These are phyloP conservation scores for Eurystomus glaucurus DNA, from an alignment of 2,797 vertebrate species.

Conservation along the genomic window DNA sequence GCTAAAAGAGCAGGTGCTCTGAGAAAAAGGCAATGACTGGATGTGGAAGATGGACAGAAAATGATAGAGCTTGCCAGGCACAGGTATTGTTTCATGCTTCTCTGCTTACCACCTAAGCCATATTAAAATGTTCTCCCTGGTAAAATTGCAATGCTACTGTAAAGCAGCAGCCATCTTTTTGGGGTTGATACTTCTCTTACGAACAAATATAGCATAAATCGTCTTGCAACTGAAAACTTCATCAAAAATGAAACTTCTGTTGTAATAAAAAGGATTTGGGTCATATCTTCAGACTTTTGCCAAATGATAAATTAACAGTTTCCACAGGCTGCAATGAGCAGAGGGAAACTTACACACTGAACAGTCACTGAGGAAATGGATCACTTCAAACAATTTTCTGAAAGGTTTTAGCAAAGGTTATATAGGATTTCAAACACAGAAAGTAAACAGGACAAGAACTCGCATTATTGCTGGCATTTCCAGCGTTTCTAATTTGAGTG, in stretches of 20 bases:
- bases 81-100: background rate
- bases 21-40: background rate
- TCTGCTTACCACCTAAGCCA: background rate
- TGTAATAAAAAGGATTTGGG: background rate
- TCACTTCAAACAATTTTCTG: background rate
- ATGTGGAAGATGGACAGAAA: background rate
- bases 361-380: background rate
- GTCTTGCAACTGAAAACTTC: background rate
- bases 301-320: background rate
- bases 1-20: background rate
- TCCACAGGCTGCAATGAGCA: background rate
- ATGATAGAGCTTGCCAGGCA: background rate
- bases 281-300: background rate
- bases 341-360: background rate
- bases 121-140: background rate
- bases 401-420: slow-evolving; percentile 65
- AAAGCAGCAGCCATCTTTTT: background rate
- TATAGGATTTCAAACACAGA: background rate
- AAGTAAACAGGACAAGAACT: slow-evolving; percentile 2
- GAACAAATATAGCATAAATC: background rate
- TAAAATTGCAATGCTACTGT: background rate
- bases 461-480: slow-evolving; percentile 53
- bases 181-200: background rate
- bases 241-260: background rate
- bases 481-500: slow-evolving; percentile 1